phyloP scores from a whole-genome alignment of 1,140 invertebrate genomes.

The Centruroides vittatus region DNA sequence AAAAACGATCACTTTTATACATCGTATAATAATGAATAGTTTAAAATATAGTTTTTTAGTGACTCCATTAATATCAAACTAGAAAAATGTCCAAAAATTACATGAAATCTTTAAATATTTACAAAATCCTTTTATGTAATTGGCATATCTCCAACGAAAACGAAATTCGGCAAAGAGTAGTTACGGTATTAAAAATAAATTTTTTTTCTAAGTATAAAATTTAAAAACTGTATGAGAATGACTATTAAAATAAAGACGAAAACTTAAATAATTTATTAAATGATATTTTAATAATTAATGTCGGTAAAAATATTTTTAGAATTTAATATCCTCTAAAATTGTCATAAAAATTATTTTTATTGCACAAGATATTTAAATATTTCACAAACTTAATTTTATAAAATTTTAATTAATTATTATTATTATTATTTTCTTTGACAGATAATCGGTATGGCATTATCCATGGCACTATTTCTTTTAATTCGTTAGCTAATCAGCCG shows the following conservation, averaged over 20 bases:
- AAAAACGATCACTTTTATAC: background rate
- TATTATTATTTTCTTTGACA: constrained; percentile 1
- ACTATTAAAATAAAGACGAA: too few relatives aligned
- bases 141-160: background rate
- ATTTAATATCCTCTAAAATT: too few relatives aligned
- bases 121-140: background rate
- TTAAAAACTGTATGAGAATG: too few relatives aligned
- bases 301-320: too few relatives aligned
- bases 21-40: background rate
- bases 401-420: background rate
- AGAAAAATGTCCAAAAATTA: background rate
- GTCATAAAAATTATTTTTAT: too few relatives aligned
- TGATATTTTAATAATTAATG: background rate
- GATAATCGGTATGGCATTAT: constrained; percentile 21
- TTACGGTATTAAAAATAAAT: too few relatives aligned
- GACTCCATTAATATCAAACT: background rate
- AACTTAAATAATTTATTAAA: background rate
- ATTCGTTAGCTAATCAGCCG: background rate
- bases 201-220: too few relatives aligned
- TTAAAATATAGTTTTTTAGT: background rate
- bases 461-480: constrained; percentile 18
- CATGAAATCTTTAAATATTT: background rate
- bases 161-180: background rate
- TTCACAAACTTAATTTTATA: too few relatives aligned
- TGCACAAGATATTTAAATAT: too few relatives aligned